Conservation (phyloP, 1,140 invertebrate species). For the Aphis craccivora region DNA sequence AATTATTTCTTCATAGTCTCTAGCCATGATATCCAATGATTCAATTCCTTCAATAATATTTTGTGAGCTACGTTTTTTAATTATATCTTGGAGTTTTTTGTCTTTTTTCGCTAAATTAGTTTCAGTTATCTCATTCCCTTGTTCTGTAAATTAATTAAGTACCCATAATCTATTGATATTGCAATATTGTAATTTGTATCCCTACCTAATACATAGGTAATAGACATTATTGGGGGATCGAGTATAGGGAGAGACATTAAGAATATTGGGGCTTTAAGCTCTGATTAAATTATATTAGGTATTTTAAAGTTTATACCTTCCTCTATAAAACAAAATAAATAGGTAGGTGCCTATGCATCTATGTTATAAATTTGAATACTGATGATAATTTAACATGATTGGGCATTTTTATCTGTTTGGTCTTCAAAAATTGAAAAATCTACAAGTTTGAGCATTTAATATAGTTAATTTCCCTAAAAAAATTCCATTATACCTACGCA, state of each 20-base stretch:
- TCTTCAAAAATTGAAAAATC: no score
- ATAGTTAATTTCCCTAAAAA: no score
- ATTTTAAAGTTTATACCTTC: background rate
- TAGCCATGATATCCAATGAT: background rate
- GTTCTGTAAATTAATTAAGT: slow-evolving; percentile 1
- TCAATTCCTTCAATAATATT: background rate
- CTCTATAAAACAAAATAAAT: background rate
- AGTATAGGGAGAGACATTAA: background rate
- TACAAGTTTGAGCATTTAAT: no score
- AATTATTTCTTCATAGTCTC: slow-evolving; percentile 20
- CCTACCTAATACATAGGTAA: no score
- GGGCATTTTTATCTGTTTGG: no score
- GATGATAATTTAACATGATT: no score
- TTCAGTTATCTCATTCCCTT: background rate
- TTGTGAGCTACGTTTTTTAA: background rate
- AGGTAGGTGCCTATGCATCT: no score
- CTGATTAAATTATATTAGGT: background rate
- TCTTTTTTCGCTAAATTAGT: background rate
- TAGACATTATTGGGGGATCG: background rate
- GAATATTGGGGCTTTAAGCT: background rate
- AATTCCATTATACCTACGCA: no score
- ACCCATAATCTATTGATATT: background rate
- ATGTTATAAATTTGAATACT: no score
- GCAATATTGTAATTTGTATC: background rate
- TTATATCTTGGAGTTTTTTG: background rate